phyloP scores from a whole-genome alignment of 2,797 vertebrate species.

The Anomalospiza imberbis region DNA sequence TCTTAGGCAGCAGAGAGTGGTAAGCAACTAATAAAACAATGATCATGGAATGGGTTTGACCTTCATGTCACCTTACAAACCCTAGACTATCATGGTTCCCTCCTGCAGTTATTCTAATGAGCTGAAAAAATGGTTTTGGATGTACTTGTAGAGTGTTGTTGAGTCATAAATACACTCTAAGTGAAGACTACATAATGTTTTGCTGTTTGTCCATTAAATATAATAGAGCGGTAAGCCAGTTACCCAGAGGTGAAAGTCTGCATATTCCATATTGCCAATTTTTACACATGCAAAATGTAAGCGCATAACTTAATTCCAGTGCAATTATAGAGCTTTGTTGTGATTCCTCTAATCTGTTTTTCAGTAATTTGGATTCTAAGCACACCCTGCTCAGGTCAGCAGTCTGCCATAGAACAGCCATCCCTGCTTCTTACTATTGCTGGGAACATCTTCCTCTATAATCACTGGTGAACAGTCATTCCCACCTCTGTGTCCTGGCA shows the following conservation, averaged over 20 bases:
- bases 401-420: background rate
- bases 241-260: constrained; percentile 31
- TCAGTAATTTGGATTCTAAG: background rate
- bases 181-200: constrained; percentile 16
- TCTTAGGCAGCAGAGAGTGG: background rate
- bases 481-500: background rate
- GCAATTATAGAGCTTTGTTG: background rate
- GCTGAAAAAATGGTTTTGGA: constrained; percentile 1
- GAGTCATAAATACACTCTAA: constrained; percentile 3
- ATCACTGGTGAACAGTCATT: background rate
- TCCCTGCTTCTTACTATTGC: background rate
- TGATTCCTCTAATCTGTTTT: background rate
- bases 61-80: background rate
- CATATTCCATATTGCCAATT: background rate
- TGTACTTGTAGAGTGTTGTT: background rate
- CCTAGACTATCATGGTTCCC: background rate
- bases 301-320: constrained; percentile 8
- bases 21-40: background rate
- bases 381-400: background rate
- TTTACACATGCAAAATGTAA: constrained; percentile 16
- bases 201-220: constrained; percentile 27
- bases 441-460: background rate
- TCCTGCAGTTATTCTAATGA: constrained; percentile 32
- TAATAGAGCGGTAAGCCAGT: constrained; percentile 11
- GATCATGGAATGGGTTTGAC: background rate